These are phyloP conservation scores for Plagodis pulveraria DNA, from an alignment of 2,888 invertebrate species.

Conservation along the genomic window DNA sequence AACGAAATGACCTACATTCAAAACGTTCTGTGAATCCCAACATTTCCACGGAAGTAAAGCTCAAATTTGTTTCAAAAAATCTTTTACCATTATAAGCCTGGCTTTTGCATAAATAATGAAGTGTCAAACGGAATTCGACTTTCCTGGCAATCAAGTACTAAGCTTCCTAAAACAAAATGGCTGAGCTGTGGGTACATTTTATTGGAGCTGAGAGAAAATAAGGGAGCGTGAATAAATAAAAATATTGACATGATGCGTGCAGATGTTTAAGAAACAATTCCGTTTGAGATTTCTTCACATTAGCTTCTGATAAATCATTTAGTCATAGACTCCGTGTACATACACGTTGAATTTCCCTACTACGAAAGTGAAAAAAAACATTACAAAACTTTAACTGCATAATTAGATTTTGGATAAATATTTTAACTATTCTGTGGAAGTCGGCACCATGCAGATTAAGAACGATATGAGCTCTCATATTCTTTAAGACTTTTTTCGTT, in stretches of 20 bases:
- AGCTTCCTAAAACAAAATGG: conserved; percentile 23
- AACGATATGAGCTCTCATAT: too few species aligned
- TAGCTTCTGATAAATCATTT: too few species aligned
- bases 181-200: conserved; percentile 21
- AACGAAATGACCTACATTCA: conserved; percentile 23
- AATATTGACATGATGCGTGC: conserved; percentile 22
- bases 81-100: conserved; percentile 24
- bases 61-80: conserved; percentile 27
- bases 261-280: conserved; percentile 3
- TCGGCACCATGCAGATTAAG: too few species aligned
- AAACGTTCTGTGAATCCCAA: conserved; percentile 5
- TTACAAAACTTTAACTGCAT: too few species aligned
- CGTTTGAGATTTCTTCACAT: neutral
- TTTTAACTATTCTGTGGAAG: too few species aligned
- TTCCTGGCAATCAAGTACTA: conserved; percentile 28
- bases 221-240: conserved; percentile 15
- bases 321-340: too few species aligned
- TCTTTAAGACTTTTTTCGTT: too few species aligned
- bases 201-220: conserved; percentile 24
- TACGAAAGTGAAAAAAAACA: too few species aligned
- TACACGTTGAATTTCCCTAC: too few species aligned
- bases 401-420: too few species aligned
- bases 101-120: conserved; percentile 31
- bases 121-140: conserved; percentile 26
- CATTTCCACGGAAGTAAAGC: conserved; percentile 13